Conservation (phyloP, 2,797 vertebrate species). For the Mormyrops attenuatus region DNA sequence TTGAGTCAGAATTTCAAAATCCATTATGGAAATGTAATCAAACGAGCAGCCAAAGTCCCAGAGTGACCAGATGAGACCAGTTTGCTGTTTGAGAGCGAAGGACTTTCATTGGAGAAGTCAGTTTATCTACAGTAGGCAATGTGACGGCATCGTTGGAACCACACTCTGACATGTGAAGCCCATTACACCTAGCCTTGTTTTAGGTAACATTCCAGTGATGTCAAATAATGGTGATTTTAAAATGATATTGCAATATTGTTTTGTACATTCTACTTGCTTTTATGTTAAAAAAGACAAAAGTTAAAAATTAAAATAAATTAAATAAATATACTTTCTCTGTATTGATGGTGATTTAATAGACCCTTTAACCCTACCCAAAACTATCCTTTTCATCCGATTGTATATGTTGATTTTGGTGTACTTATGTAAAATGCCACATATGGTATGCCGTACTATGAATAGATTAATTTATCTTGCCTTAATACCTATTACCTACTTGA, state of each 20-base stretch:
- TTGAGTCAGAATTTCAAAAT: neutral
- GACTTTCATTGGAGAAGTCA: neutral
- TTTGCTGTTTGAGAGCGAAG: neutral
- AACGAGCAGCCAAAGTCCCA: neutral
- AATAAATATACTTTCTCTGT: neutral
- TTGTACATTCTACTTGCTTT: neutral
- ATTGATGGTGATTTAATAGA: neutral
- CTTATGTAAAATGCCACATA: neutral
- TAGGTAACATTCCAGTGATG: neutral
- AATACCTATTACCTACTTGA: neutral
- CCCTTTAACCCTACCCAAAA: neutral
- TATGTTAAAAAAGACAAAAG: neutral
- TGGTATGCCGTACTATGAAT: neutral
- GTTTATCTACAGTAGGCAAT: too few species aligned
- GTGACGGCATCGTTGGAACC: neutral
- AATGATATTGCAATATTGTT: neutral
- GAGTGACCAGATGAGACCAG: neutral
- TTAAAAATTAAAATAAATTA: neutral
- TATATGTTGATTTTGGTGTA: neutral
- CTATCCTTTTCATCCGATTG: neutral
- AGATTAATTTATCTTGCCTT: neutral
- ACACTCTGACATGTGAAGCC: neutral
- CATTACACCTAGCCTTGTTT: neutral
- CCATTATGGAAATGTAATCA: neutral
- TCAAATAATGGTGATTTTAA: neutral